Conservation (phyloP, 2,888 invertebrate species). For the Lasioglossum lativentre region DNA sequence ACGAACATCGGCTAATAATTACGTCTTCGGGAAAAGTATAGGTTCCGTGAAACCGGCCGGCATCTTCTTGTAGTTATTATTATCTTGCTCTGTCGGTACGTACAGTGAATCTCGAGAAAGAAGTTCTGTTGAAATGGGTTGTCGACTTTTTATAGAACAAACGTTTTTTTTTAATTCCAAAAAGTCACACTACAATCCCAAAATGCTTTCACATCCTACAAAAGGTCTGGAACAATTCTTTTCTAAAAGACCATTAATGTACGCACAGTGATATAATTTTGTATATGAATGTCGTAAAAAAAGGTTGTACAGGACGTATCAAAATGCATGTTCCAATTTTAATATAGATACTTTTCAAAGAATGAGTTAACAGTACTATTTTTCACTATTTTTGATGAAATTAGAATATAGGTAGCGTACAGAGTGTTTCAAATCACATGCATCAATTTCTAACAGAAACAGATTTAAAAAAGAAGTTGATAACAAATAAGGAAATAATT, state of each 20-base stretch:
- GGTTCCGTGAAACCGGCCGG: constrained; percentile 14
- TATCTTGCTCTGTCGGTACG: neutral
- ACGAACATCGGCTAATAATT: constrained; percentile 41
- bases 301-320: neutral
- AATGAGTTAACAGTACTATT: neutral
- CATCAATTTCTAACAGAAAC: no score
- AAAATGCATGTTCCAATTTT: neutral
- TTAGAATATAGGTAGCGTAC: no score
- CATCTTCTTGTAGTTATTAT: constrained; percentile 26
- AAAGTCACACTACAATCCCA: neutral
- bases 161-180: neutral
- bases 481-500: neutral
- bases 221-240: neutral
- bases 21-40: constrained; percentile 35
- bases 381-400: neutral
- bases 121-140: neutral
- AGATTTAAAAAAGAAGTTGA: no score
- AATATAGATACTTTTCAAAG: neutral
- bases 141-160: neutral
- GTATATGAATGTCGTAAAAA: neutral
- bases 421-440: no score
- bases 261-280: neutral
- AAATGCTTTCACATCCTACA: neutral
- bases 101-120: neutral
- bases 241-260: neutral